Base-by-base conservation (phyloP, 1,140 invertebrate genomes). In the Tenebrio molitor region DNA sequence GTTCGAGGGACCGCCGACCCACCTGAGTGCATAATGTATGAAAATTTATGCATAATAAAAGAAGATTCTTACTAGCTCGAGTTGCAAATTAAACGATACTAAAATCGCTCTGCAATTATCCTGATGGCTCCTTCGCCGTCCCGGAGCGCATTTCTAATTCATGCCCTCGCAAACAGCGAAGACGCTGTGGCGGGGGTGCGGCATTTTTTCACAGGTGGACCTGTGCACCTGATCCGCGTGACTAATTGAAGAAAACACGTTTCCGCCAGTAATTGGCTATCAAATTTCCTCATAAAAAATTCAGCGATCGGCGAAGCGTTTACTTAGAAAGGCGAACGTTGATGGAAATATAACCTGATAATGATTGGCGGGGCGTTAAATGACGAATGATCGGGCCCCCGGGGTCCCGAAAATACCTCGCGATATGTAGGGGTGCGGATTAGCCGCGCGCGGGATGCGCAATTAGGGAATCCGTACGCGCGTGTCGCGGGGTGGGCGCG, bases 321-420 rank as follows among this genome's bases (percentile, higher is more conserved):
- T 23, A 34, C 64, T 41, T 21, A 66, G 39, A 41, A 44, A 29
- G 64, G n/a, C 36, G 19, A 44, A 44, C 17, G 36, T 64, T 72
- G 71, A 72, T 72, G 71, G 71, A 72, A 72, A 72, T 68, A 72
- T 72, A 72, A 72, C 71, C 50, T 72, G 64, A 72, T 72, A 72
- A 72, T 72, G 71, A 72, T 58, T 72, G 71, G 63, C 71, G 71
- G 71, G 63, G 71, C 71, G 71, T 63, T 50, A 72, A 72, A 72
- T 72, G 71, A 72, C 64, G 42, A 72, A 72, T 64, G 70, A 72
- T 72, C 36, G 39, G 65, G 14, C 63, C 39, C 34, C 17, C n/a
- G 50, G 50, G 19, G 21, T 58, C 50, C n/a, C 8, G 15, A 58
- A 58, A 58, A 58, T 12, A 58, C 23, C n/a, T 29, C 12, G 14